A percentile compares a stretch with the other conserved stretches of the same genome.
Conservation (phyloP, 2,888 invertebrate species). For the Caenorhabditis sp. region DNA sequence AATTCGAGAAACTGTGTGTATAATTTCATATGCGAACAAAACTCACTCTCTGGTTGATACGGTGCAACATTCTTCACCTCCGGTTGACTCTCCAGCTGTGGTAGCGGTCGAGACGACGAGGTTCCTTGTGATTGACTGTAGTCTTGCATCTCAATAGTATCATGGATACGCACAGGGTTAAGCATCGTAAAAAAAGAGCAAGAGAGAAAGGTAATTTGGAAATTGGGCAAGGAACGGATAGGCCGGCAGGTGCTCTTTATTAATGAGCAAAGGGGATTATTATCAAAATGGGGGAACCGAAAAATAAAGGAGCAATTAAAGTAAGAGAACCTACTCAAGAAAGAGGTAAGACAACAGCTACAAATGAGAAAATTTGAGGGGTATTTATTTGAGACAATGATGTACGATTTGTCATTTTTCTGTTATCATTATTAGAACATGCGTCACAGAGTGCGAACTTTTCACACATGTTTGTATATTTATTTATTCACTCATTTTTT, state of each 20-base stretch:
- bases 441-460: conserved; percentile 23
- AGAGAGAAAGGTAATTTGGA: neutral
- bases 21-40: neutral
- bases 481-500: neutral
- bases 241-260: neutral
- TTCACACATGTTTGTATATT: neutral
- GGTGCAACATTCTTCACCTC: neutral
- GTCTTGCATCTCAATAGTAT: neutral
- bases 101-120: neutral
- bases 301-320: neutral
- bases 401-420: neutral
- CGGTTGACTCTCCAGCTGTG: neutral
- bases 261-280: neutral
- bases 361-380: neutral
- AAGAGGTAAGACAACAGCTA: neutral
- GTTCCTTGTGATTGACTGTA: neutral
- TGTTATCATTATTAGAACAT: neutral
- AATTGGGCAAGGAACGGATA: neutral
- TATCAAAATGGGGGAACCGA: neutral
- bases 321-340: neutral
- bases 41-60: neutral
- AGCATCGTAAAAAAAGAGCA: neutral
- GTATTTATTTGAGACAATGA: neutral
- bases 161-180: neutral
- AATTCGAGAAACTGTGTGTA: neutral